These are phyloP conservation scores for Serripes groenlandicus DNA, from an alignment of 2,888 invertebrate species.

Conservation along the genomic window DNA sequence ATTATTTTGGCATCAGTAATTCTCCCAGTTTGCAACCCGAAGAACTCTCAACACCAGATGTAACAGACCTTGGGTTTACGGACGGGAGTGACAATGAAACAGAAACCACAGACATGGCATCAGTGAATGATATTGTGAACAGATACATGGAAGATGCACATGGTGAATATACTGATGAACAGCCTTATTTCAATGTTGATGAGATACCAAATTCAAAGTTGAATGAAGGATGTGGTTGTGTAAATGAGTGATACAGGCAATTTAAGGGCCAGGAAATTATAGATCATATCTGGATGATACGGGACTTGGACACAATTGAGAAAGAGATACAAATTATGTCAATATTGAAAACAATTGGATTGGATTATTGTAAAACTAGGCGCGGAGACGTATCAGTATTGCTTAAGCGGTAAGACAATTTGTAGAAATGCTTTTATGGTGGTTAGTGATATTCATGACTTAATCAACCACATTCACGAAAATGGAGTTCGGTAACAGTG, in stretches of 20 bases:
- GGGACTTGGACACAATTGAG: background rate
- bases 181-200: background rate
- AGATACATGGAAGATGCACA: no score
- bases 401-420: background rate
- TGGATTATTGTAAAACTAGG: background rate
- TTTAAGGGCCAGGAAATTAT: background rate
- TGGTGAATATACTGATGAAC: background rate
- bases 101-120: no score
- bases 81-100: no score
- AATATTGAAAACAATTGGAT: background rate
- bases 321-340: slow-evolving; percentile 15
- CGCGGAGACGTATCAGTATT: slow-evolving; percentile 5
- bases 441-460: background rate
- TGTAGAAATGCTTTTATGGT: slow-evolving; percentile 8
- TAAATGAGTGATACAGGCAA: background rate
- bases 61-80: no score
- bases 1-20: no score
- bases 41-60: no score
- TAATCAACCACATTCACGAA: background rate
- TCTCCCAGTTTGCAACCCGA: no score
- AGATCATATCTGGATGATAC: background rate
- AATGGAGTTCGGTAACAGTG: slow-evolving; percentile 6
- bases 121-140: no score
- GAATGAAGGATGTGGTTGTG: background rate
- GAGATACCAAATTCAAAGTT: background rate